Conservation (phyloP, 1,140 invertebrate species). For the Diuraphis noxia region DNA sequence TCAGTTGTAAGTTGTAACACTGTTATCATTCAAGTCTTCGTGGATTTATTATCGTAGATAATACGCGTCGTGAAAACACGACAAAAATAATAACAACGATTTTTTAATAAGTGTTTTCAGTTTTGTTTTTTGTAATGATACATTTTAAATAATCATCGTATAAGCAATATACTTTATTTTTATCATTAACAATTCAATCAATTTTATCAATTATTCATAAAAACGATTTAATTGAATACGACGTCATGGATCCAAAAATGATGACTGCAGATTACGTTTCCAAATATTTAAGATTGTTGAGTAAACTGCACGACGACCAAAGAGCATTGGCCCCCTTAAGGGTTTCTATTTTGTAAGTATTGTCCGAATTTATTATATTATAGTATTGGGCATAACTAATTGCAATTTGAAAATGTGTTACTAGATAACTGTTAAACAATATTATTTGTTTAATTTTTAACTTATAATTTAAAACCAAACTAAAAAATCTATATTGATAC, state of each 20-base stretch:
- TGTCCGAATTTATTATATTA: too few species aligned
- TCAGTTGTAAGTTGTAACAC: too few species aligned
- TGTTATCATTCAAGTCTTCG: background rate
- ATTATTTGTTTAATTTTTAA: background rate
- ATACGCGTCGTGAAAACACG: background rate
- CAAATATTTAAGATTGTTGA: background rate
- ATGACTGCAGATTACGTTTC: constrained; percentile 55
- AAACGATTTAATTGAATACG: background rate
- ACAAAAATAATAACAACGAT: background rate
- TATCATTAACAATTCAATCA: too few species aligned
- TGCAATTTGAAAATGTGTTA: background rate
- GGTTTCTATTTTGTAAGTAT: constrained; percentile 8
- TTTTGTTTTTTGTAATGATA: too few species aligned
- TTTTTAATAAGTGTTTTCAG: too few species aligned
- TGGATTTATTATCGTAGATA: background rate
- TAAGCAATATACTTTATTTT: too few species aligned
- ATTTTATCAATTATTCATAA: too few species aligned
- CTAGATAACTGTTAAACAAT: background rate
- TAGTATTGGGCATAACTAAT: background rate
- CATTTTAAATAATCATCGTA: too few species aligned
- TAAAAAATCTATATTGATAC: too few species aligned
- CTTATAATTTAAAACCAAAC: too few species aligned
- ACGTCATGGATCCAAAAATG: background rate
- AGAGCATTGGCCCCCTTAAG: background rate
- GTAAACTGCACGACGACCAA: background rate